These are phyloP conservation scores for Crioceris asparagi DNA, from an alignment of 2,888 invertebrate genomes.

Conservation along the genomic window DNA sequence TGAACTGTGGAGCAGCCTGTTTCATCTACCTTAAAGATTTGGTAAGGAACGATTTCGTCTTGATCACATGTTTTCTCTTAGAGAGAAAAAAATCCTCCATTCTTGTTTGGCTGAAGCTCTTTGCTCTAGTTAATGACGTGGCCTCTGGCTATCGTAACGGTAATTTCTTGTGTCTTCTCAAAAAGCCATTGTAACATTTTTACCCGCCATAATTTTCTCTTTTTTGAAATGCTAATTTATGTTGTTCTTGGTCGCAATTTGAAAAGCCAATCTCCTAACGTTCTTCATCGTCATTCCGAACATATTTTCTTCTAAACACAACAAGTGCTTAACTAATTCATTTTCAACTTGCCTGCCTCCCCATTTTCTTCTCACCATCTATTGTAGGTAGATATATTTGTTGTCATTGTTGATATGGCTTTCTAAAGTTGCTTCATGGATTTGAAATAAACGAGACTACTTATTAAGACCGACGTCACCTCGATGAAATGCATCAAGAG, in stretches of 20 bases:
- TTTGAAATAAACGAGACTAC: too few relatives aligned
- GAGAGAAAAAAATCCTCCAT: conserved; percentile 15
- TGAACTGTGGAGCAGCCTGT: conserved; percentile 17
- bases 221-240: too few relatives aligned
- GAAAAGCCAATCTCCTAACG: conserved; percentile 3
- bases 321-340: background rate
- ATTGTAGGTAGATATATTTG: too few relatives aligned
- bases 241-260: too few relatives aligned
- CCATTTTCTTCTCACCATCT: too few relatives aligned
- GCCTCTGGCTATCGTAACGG: conserved; percentile 7
- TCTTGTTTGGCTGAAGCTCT: conserved; percentile 15
- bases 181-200: too few relatives aligned
- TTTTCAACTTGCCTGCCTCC: conserved; percentile 3
- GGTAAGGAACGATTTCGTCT: conserved; percentile 16
- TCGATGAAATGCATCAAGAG: conserved; percentile 3
- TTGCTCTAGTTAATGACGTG: conserved; percentile 10
- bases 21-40: too few relatives aligned
- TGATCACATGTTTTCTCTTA: conserved; percentile 14
- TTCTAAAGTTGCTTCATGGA: too few relatives aligned
- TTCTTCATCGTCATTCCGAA: conserved; percentile 4
- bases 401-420: too few relatives aligned
- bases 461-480: too few relatives aligned
- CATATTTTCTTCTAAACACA: conserved; percentile 1
- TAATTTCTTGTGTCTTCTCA: conserved; percentile 5
- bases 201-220: too few relatives aligned